Evolutionary conservation across 2,797 vertebrate genomes (phyloP), one percentile per base, ranked within the genome.

Genomic region (Poeciliopsis paucimaculata): DNA sequence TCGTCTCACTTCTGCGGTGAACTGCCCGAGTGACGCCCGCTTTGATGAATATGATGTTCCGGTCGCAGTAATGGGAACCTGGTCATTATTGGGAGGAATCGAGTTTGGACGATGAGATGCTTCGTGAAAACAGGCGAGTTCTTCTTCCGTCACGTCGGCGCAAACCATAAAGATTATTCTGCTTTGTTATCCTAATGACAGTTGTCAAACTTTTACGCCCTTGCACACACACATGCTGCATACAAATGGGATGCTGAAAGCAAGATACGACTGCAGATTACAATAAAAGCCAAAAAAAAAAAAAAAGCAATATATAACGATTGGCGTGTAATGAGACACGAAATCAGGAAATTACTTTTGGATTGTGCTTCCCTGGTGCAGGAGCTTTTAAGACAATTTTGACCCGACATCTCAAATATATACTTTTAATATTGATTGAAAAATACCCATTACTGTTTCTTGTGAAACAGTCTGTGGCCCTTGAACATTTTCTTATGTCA

Each of bases 21-120:
- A 93, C 86, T 87, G 88, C 84, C 87, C 88, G 88, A 91, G 84
- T 86, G 91, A 92, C 87, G 90, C 83, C 93, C 83, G 75, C 90
- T 89, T 34, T 92, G 92, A 94, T 93, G 91, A 94, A 93, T 92
- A 93, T 78, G 89, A 91, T 88, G 78, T 86, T 55, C 87, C 87
- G 88, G 88, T 91, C 89, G 84, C 79, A 71, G 84, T 87, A 77
- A 87, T 90, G 89, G 86, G 86, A 93, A 92, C 87, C 87, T 77
- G 79, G 88, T 86, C 88, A 88, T 93, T 90, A 91, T 80, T 72
- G 79, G 80, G 71, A 86, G 39, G 85, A 93, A 93, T 84, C 90
- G 88, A 88, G 82, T 93, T 93, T 92, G 80, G 87, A 85, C 78
- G 81, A 83, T 85, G 82, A 87, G 82, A 86, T 76, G 36, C 73